Percentiles rank a stretch among this genome's conserved stretches.
Evolutionary conservation across 2,797 vertebrate species (phyloP).

Genomic region (Onychomys leucogaster): DNA sequence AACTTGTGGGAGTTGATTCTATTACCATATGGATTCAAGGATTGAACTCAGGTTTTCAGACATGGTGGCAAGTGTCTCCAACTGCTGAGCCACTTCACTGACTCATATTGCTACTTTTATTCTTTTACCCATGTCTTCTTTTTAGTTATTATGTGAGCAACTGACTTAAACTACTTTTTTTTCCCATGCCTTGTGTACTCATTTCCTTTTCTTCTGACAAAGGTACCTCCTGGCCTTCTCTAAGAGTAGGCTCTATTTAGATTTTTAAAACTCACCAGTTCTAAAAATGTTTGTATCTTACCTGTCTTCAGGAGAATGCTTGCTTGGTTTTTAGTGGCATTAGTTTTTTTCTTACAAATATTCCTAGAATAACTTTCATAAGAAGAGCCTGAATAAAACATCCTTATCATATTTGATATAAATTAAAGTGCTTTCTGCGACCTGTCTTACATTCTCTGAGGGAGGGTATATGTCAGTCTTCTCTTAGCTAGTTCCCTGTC

Average conservation of each 20-base stretch:
- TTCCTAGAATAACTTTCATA: slow-evolving; percentile 16
- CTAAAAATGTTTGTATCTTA: background rate
- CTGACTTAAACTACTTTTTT: background rate
- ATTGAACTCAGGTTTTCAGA: too few species aligned
- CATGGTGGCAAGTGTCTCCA: background rate
- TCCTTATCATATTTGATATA: background rate
- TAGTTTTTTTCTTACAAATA: background rate
- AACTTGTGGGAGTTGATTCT: background rate
- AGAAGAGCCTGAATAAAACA: background rate
- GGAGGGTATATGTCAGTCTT: background rate
- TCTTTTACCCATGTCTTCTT: background rate
- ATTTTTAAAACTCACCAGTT: background rate
- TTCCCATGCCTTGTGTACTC: background rate
- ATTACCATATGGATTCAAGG: too few species aligned
- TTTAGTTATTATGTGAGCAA: background rate
- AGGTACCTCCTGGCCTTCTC: background rate
- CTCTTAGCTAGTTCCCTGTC: background rate
- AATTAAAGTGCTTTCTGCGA: background rate
- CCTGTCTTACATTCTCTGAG: background rate
- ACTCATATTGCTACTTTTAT: background rate
- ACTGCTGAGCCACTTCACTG: background rate
- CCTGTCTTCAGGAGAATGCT: background rate
- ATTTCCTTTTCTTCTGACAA: background rate
- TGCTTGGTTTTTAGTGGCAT: background rate
- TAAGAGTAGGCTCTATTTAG: background rate